A percentile compares a stretch with the other conserved stretches of the same genome.
phyloP scores from a whole-genome alignment of 2,797 vertebrate species.

The Chelidonichthys spinosus region DNA sequence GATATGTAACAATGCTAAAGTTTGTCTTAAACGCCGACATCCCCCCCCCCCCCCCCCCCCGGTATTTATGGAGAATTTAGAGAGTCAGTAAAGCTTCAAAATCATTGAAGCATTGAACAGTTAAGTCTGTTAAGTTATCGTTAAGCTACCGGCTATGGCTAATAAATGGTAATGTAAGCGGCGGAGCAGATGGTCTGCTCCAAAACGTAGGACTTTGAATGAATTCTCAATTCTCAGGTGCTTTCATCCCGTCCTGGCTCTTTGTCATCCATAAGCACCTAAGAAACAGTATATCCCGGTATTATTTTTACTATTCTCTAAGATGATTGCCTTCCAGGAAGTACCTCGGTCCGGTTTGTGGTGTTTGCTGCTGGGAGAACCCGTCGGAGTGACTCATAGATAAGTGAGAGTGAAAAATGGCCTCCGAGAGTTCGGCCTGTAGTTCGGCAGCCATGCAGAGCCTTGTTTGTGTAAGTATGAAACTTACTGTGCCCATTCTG shows the following conservation, averaged over 20 bases:
- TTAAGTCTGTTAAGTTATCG: too few relatives aligned
- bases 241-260: background rate
- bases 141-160: too few relatives aligned
- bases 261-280: background rate
- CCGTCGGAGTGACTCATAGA: background rate
- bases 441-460: constrained; percentile 22
- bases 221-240: background rate
- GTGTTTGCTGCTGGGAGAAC: background rate
- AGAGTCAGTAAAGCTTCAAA: too few relatives aligned
- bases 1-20: too few relatives aligned
- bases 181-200: too few relatives aligned
- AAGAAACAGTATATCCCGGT: background rate
- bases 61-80: too few relatives aligned
- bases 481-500: constrained; percentile 62
- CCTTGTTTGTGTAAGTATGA: constrained; percentile 49
- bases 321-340: background rate
- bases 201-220: too few relatives aligned
- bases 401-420: background rate
- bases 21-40: too few relatives aligned
- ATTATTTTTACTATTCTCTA: background rate
- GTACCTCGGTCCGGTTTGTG: background rate
- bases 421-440: background rate
- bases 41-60: too few relatives aligned
- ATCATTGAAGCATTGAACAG: too few relatives aligned
- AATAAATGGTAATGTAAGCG: too few relatives aligned